phyloP scores from a whole-genome alignment of 2,888 invertebrate species.

The Stenotaenia linearis region DNA sequence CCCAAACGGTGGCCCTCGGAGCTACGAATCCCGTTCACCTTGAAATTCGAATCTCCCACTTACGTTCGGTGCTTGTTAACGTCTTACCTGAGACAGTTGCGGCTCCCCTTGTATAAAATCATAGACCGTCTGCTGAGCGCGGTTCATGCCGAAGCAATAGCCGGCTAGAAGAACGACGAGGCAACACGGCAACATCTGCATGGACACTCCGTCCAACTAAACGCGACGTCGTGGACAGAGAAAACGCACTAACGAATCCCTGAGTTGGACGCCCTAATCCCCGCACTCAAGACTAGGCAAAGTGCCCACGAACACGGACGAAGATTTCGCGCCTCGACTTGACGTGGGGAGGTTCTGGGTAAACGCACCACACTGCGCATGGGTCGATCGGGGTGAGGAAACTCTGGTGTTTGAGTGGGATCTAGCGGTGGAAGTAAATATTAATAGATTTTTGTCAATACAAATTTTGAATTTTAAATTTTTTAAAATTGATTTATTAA shows the following conservation, averaged over 20 bases:
- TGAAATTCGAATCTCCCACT: neutral
- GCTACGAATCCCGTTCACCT: neutral
- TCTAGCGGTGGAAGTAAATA: neutral
- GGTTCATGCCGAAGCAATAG: neutral
- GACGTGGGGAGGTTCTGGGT: neutral
- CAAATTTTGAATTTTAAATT: too few species aligned
- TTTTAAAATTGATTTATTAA: too few species aligned
- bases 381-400: neutral
- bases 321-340: neutral
- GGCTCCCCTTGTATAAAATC: neutral
- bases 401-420: neutral
- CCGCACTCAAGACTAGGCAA: neutral
- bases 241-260: neutral
- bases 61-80: neutral
- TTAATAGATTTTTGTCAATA: too few species aligned
- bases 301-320: neutral
- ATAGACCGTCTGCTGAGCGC: neutral
- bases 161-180: neutral
- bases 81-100: neutral
- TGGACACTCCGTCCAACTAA: neutral
- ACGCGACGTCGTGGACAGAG: neutral
- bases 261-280: neutral
- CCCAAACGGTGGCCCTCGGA: neutral
- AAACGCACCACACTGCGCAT: neutral
- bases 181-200: neutral